Evolutionary conservation across 30 jellyfish, hydroid and myxozoan genomes (phyloP), one percentile per base, ranked within the genome.

Genomic region (Aurelia sp.): DNA sequence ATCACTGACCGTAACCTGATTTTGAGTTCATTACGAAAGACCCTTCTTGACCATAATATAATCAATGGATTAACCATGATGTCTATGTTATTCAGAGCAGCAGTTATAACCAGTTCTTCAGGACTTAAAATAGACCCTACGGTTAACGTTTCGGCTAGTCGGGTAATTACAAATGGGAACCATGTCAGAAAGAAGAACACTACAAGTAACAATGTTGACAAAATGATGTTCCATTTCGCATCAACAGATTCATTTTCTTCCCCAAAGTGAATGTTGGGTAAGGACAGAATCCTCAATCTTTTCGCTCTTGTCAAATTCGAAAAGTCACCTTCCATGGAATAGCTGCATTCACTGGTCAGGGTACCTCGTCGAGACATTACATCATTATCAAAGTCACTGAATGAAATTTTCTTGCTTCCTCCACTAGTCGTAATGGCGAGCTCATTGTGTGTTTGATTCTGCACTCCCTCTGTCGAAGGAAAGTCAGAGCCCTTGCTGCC

Each of bases 71-170:
- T 69, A 10, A 82, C 6, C 3, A 82, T 41, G 37, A 82, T 65
- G 47, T 82, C 91, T n/a, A 58, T 15, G 37, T 59, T 82, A 65
- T 62, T 82, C 16, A 70, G 18, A 67, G 91, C 91, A 8, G 91
- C 79, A 2, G 91, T 82, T 4, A 72, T 30, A 10, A 69, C 71
- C 37, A 72, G 59, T 33, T 19, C 62, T 48, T 69, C 91, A 53
- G 22, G 63, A 3, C 85, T 55, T 22, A 70, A 40, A 19, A 48
- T 41, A 27, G 23, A 19, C 44, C 47, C 20, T 23, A 66, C 18
- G 3, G 89, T 60, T 3, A 80, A 66, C 8, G 90, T 80, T 27
- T 69, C 85, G 9, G 60, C 51, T 30, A 82, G 33, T 33, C 79
- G 81, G 35, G 85, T 51, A 27, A 82, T 61, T 51, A 82, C 67